These are phyloP conservation scores for Augochlora pura DNA, from an alignment of 1,140 invertebrate genomes.

Conservation along the genomic window DNA sequence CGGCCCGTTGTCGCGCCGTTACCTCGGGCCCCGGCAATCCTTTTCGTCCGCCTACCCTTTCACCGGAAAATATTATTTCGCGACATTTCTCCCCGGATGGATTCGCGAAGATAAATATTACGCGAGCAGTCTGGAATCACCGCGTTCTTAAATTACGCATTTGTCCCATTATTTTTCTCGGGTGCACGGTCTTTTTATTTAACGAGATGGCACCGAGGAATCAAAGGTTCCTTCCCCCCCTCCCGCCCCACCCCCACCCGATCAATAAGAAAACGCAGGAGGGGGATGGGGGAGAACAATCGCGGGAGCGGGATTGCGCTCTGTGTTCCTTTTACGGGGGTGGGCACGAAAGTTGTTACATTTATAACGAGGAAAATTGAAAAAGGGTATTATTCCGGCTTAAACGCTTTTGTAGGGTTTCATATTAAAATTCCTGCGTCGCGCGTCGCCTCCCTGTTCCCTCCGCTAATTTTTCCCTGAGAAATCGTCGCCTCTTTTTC, in stretches of 20 bases:
- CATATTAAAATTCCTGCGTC: background rate
- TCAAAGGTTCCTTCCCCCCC: too few relatives aligned
- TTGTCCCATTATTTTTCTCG: background rate
- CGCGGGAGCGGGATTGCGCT: background rate
- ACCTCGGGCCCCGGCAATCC: background rate
- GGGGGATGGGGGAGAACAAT: slow-evolving; percentile 1
- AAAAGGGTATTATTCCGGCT: background rate
- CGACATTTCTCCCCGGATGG: background rate
- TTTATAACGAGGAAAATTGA: slow-evolving; percentile 15
- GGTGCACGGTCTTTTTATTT: background rate
- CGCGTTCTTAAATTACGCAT: background rate
- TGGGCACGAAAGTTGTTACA: slow-evolving; percentile 1
- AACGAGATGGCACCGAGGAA: too few relatives aligned
- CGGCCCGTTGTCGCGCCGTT: too few relatives aligned
- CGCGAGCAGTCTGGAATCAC: background rate
- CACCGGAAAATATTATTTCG: background rate
- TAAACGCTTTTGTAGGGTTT: background rate
- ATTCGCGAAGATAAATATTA: slow-evolving; percentile 6
- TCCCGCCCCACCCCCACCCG: too few relatives aligned
- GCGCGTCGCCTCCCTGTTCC: too few relatives aligned
- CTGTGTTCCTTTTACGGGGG: background rate
- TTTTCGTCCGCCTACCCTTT: background rate
- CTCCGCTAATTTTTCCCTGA: background rate
- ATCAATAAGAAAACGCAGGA: background rate
- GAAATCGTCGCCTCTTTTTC: background rate